Base-by-base conservation (phyloP, 2,888 invertebrate species). In the Glyphotaelius pellucidus region DNA sequence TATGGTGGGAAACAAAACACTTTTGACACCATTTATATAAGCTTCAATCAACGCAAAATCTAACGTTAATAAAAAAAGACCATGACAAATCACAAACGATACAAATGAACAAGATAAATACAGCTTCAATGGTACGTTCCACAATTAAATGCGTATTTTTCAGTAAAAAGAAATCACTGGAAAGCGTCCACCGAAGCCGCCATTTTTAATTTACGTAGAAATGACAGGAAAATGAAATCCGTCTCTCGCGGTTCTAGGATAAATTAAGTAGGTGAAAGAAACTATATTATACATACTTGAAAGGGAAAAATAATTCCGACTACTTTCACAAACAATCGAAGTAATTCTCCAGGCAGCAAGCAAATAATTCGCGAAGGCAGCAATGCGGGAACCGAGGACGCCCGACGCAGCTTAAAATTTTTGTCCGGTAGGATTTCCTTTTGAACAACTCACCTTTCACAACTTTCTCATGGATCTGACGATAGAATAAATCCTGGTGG, bases 381-480 rank as follows among this genome's bases (percentile, higher is more conserved):
- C 90, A 87, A 25, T 47, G 47, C 80, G 14, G 90, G 87, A 80
- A 81, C 31, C 31, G 32, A 9, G 83, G 52, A 67, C 67, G 42
- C 47, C 79, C 15, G 35, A 67, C 47, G 79, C 80, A 47, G 80
- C 90, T 42, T 90, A 90, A 86, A 90, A 86, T 7, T 87, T 81
- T 87, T 81, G 47, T 86, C 38, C 32, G 84, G 47, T 90, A 81
- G 30, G 35, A 42, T 89, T 89, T 80, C 89, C 80, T 80, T 80
- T 52, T 52, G 91, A 83, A 83, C 32, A 91, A 91, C 91, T 91
- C 91, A 91, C 91, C 91, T 91, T 42, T 83, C 88, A 88, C 91
- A 91, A 89, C 80, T 80, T 80, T 80, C 38, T 89, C 89, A 88
- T 88, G 88, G 52, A 88, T 88, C 30, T 32, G 88, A 35, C 15